A percentile compares a stretch with the other conserved stretches of the same genome.
Conservation (phyloP, 1,140 invertebrate genomes). For the Leptinotarsa undecemlineata region DNA sequence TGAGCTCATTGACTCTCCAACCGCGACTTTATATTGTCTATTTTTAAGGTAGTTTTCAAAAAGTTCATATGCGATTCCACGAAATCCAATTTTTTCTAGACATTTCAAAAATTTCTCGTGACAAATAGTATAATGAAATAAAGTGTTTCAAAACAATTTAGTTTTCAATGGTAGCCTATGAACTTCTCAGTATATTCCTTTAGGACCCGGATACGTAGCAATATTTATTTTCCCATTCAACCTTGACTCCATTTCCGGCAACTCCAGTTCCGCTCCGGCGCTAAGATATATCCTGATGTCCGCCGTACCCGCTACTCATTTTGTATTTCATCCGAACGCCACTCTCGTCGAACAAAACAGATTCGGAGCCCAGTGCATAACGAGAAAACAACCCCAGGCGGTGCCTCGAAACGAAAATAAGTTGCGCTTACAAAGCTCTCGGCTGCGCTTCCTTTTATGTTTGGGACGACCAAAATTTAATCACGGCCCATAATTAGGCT, state of each 20-base stretch:
- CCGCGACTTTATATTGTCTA: no score
- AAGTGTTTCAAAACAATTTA: no score
- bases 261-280: not conserved
- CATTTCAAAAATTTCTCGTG: no score
- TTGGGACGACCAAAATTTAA: conserved; percentile 15
- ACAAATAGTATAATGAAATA: no score
- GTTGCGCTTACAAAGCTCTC: conserved; percentile 15
- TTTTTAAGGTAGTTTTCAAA: no score
- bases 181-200: no score
- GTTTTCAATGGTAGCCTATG: no score
- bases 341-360: not conserved
- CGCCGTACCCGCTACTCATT: not conserved
- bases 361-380: not conserved
- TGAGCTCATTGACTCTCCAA: no score
- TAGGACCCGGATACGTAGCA: no score
- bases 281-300: not conserved
- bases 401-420: conserved; percentile 20
- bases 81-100: no score
- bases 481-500: conserved; percentile 11
- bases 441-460: conserved; percentile 13
- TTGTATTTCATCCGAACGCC: no score
- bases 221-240: not conserved
- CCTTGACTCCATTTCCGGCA: not conserved
- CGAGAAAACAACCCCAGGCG: conserved; percentile 21
- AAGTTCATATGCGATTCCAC: no score